Percentiles rank a stretch among this genome's conserved stretches.
Evolutionary conservation across 2,888 invertebrate species (phyloP).

Genomic region (Lasioglossum villosulum): DNA sequence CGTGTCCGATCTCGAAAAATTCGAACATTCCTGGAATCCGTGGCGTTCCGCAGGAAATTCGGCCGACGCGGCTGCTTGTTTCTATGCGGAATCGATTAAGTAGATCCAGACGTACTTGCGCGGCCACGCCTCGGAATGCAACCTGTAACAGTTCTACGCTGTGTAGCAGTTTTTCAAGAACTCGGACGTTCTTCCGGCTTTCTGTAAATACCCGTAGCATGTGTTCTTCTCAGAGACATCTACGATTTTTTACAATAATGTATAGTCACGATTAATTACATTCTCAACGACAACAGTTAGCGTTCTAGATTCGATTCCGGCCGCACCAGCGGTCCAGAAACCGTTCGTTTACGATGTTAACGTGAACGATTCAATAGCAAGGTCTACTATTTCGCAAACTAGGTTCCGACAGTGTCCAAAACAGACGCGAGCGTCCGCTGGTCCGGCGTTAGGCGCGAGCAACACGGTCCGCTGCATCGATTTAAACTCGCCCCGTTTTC

Average conservation of each 20-base stretch:
- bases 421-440: not conserved
- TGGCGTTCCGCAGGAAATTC: not conserved
- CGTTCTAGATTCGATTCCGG: not conserved
- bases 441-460: conserved; percentile 32
- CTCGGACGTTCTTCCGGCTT: not conserved
- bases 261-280: not conserved
- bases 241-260: not conserved
- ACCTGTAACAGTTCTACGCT: conserved; percentile 24
- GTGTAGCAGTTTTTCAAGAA: not conserved
- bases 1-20: not conserved
- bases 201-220: not conserved
- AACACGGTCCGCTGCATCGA: conserved; percentile 38
- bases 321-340: not conserved
- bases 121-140: conserved; percentile 38
- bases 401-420: not conserved
- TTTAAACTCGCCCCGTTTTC: conserved; percentile 37
- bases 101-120: conserved; percentile 36
- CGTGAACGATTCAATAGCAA: not conserved
- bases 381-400: not conserved
- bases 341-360: not conserved
- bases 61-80: not conserved
- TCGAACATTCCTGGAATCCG: not conserved
- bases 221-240: not conserved
- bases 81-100: conserved; percentile 37
- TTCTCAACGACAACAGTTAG: not conserved